Base-by-base conservation (phyloP, 2,113 vertebrate genomes). In the Rhagologus leucostigma region DNA sequence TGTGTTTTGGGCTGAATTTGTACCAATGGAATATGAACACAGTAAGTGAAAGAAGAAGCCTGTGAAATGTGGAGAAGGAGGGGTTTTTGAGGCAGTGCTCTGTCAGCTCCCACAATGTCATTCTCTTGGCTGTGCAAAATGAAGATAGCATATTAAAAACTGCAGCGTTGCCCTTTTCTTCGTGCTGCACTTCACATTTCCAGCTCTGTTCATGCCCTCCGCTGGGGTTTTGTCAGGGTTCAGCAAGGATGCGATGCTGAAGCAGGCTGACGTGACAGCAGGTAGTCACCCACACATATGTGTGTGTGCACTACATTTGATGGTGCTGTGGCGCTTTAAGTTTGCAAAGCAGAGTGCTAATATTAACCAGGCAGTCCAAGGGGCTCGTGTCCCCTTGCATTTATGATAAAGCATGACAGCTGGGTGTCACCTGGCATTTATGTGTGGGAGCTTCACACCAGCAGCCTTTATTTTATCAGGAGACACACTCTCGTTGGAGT, bases 21-120 rank as follows among this genome's bases (percentile, higher is more conserved):
- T 59, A 27, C 69, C 29, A 39, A 20, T 49, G 14, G 13, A 62
- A 19, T 52, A 33, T 6, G 17, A 56, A 60, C 47, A 53, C 14
- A 32, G 39, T 7, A 16, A 86, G 5, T 53, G 44, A 89, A 83
- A 71, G n/a, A 44, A 14, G 30, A 55, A 64, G 26, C 18, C 26
- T 55, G 57, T 32, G 56, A 75, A 63, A 55, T 35, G 27, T 42
- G 64, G 50, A 69, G 57, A 73, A 60, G 63, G 53, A 52, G 33
- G 16, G 10, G 10, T 6, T 87, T 91, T 55, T 1, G 1, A 59
- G 46, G 63, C 2, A 0, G 26, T 5, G 2, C 59, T 86, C 67
- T 57, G 53, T 11, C 4, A 1, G 24, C 35, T 84, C 29, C n/a
- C 32, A n/a, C 1, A 2, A 11, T 49, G 19, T 63, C 46, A 10